phyloP scores from a whole-genome alignment of 2,113 vertebrate species.

The Scomber japonicus region DNA sequence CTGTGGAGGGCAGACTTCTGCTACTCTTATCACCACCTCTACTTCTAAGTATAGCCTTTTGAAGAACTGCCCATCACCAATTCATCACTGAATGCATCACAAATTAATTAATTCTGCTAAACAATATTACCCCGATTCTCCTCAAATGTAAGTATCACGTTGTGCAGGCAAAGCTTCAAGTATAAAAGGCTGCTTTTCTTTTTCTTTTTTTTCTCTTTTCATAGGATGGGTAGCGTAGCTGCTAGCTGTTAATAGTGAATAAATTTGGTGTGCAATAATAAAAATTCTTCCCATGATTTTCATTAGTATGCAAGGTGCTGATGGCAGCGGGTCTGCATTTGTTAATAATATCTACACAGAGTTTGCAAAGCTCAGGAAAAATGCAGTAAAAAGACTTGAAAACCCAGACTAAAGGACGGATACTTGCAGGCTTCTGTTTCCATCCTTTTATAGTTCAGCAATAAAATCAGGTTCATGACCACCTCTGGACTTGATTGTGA shows the following conservation, averaged over 20 bases:
- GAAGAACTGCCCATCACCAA: conserved; percentile 29
- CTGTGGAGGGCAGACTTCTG: neutral
- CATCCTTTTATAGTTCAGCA: conserved; percentile 31
- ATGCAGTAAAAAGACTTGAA: conserved; percentile 30
- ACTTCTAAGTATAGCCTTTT: conserved; percentile 25
- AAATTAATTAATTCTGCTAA: conserved; percentile 40
- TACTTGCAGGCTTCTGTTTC: conserved; percentile 8
- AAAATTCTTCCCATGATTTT: conserved; percentile 52
- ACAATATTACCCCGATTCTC: conserved; percentile 17
- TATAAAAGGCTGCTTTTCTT: conserved; percentile 28
- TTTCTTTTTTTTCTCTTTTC: conserved; percentile 23
- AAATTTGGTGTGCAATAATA: conserved; percentile 59
- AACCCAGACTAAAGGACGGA: conserved; percentile 37
- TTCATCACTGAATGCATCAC: conserved; percentile 26
- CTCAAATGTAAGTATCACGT: conserved; percentile 49
- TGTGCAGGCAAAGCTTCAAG: conserved; percentile 26
- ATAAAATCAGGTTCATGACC: conserved; percentile 28
- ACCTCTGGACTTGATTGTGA: conserved; percentile 47
- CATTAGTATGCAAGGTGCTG: conserved; percentile 71
- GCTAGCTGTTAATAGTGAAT: conserved; percentile 59
- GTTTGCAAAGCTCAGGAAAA: conserved; percentile 27
- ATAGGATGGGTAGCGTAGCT: conserved; percentile 47
- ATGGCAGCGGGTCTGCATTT: conserved; percentile 67
- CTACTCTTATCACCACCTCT: neutral
- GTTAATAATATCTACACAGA: conserved; percentile 58